Evolutionary conservation across 2,797 vertebrate genomes (phyloP).

Genomic region (Cheirogaleus major): DNA sequence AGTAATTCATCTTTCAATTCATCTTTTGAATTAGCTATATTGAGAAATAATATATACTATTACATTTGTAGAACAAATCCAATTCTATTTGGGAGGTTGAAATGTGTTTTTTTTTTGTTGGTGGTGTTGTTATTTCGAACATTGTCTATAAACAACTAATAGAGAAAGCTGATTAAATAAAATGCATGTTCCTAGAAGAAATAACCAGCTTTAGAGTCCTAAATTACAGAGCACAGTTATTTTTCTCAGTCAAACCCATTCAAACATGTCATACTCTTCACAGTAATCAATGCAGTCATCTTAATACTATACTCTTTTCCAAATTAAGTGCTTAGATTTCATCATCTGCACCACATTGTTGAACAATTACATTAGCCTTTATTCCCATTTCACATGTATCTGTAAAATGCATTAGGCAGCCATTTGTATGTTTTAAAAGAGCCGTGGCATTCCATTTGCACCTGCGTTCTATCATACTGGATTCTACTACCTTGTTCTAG

Average conservation of each 20-base stretch:
- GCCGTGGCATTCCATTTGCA: neutral
- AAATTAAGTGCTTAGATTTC: slow-evolving; percentile 71
- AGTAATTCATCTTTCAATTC: neutral
- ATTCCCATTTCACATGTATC: slow-evolving; percentile 4
- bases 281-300: slow-evolving; percentile 61
- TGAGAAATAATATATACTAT: neutral
- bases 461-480: neutral
- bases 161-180: slow-evolving; percentile 62
- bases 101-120: neutral
- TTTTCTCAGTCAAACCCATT: slow-evolving; percentile 52
- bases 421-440: neutral
- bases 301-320: slow-evolving; percentile 59
- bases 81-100: neutral
- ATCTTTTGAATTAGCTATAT: neutral
- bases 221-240: slow-evolving; percentile 48
- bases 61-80: slow-evolving; percentile 21
- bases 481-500: neutral
- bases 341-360: slow-evolving; percentile 40
- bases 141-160: slow-evolving; percentile 47
- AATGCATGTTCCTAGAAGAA: slow-evolving; percentile 57
- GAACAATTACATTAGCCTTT: slow-evolving; percentile 43
- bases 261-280: slow-evolving; percentile 44
- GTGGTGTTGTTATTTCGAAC: neutral
- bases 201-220: slow-evolving; percentile 56
- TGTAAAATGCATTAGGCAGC: slow-evolving; percentile 40